A percentile compares a stretch with the other conserved stretches of the same genome.
These are phyloP conservation scores for Recurvirostra avosetta DNA, from an alignment of 2,113 vertebrate genomes.

Conservation along the genomic window DNA sequence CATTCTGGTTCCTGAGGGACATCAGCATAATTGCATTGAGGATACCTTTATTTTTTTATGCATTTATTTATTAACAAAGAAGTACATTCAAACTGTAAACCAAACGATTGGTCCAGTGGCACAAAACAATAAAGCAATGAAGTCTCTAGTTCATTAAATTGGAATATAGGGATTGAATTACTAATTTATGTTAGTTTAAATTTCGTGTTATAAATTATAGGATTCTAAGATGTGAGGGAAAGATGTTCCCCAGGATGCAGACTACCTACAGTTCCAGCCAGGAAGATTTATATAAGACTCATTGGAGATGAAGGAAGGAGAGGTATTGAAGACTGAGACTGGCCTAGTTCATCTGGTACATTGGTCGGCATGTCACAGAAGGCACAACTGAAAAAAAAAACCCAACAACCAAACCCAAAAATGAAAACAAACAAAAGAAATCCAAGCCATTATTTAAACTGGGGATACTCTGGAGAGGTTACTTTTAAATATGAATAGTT, in stretches of 20 bases:
- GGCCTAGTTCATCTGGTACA: not conserved
- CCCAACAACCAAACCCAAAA: not conserved
- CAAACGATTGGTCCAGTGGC: conserved; percentile 74
- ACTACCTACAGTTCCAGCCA: conserved; percentile 47
- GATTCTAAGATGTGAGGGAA: conserved; percentile 65
- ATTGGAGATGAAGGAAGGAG: conserved; percentile 8
- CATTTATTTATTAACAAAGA: conserved; percentile 78
- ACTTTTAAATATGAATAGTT: not conserved
- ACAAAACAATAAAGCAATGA: conserved; percentile 77
- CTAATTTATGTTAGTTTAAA: conserved; percentile 77
- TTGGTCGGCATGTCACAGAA: not conserved
- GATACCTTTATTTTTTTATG: conserved; percentile 66
- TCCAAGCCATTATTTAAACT: not conserved
- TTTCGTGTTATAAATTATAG: conserved; percentile 73
- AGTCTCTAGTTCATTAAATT: conserved; percentile 75
- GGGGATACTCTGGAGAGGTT: not conserved
- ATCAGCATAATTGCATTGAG: conserved; percentile 73
- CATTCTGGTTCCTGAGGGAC: conserved; percentile 68
- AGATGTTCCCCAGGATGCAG: conserved; percentile 58
- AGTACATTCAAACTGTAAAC: conserved; percentile 66
- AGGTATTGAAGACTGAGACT: not conserved
- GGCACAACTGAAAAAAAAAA: not conserved
- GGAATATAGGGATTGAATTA: conserved; percentile 76
- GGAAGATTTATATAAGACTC: conserved; percentile 39
- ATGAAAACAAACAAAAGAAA: not conserved